These are phyloP conservation scores for Fissipunctia ypsillon DNA, from an alignment of 2,888 invertebrate genomes.

Conservation along the genomic window DNA sequence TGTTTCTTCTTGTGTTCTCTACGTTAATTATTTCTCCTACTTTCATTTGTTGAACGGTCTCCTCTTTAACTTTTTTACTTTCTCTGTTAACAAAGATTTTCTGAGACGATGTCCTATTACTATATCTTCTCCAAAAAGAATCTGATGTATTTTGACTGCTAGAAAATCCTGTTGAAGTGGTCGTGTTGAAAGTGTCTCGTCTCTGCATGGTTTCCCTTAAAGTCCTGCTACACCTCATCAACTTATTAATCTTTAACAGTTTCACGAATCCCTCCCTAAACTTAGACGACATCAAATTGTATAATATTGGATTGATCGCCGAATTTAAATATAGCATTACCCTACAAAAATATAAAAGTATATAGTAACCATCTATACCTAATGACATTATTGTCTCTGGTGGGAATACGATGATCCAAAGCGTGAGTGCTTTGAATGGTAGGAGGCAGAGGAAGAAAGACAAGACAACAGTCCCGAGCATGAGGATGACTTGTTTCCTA, in stretches of 20 bases:
- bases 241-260: slow-evolving; percentile 89
- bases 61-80: slow-evolving; percentile 82
- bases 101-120: slow-evolving; percentile 87
- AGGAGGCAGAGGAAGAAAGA: slow-evolving; percentile 97
- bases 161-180: slow-evolving; percentile 91
- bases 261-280: slow-evolving; percentile 95
- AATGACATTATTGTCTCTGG: slow-evolving; percentile 92
- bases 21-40: slow-evolving; percentile 87
- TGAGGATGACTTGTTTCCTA: slow-evolving; percentile 95
- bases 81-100: slow-evolving; percentile 82
- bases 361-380: slow-evolving; percentile 95
- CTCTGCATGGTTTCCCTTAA: slow-evolving; percentile 90
- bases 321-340: slow-evolving; percentile 97
- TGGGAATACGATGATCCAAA: slow-evolving; percentile 96
- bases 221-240: slow-evolving; percentile 85
- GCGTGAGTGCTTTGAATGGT: slow-evolving; percentile 96
- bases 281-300: slow-evolving; percentile 97
- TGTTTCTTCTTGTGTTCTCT: slow-evolving; percentile 87
- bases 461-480: slow-evolving; percentile 97
- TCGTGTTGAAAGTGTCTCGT: slow-evolving; percentile 92
- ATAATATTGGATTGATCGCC: slow-evolving; percentile 97
- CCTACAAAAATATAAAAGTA: slow-evolving; percentile 95
- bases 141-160: slow-evolving; percentile 91
- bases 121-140: slow-evolving; percentile 92
- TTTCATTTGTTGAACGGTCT: slow-evolving; percentile 81